Conservation (phyloP, 2,797 vertebrate genomes). For the Epinephelus awoara region DNA sequence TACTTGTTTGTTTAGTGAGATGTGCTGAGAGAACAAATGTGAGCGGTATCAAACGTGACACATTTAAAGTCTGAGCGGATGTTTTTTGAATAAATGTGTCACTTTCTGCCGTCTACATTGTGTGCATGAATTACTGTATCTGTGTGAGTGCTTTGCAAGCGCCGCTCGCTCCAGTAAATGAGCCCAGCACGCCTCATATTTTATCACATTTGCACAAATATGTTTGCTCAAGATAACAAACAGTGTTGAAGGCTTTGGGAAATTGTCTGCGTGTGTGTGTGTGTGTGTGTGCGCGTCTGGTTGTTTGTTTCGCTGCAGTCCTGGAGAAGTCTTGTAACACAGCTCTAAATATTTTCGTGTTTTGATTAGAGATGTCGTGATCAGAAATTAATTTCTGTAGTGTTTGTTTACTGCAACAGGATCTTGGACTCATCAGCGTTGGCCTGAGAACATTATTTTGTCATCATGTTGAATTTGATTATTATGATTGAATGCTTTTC, state of each 20-base stretch:
- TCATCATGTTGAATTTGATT: background rate
- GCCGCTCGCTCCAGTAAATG: constrained; percentile 40
- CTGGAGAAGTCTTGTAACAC: background rate
- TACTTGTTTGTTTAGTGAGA: constrained; percentile 74
- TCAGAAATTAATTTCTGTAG: background rate
- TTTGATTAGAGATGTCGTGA: background rate
- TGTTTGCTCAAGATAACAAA: constrained; percentile 52
- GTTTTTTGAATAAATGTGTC: constrained; percentile 71
- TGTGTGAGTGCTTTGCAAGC: constrained; percentile 40
- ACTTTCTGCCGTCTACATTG: constrained; percentile 49
- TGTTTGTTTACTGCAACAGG: background rate
- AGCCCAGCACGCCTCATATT: constrained; percentile 19
- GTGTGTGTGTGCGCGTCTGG: background rate
- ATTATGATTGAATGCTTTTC: background rate
- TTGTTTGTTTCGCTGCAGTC: background rate
- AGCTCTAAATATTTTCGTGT: background rate
- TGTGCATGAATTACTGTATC: constrained; percentile 62
- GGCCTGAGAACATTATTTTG: background rate
- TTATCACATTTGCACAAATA: constrained; percentile 56
- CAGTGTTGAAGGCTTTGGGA: constrained; percentile 6
- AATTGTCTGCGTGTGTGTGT: constrained; percentile 26
- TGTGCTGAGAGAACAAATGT: constrained; percentile 69
- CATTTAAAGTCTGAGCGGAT: constrained; percentile 59
- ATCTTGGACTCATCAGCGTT: background rate
- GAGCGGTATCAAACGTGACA: constrained; percentile 67